Evolutionary conservation across 2,888 invertebrate genomes (phyloP), one percentile per base, ranked within the genome.

Genomic region (Pristionchus maxplancki): DNA sequence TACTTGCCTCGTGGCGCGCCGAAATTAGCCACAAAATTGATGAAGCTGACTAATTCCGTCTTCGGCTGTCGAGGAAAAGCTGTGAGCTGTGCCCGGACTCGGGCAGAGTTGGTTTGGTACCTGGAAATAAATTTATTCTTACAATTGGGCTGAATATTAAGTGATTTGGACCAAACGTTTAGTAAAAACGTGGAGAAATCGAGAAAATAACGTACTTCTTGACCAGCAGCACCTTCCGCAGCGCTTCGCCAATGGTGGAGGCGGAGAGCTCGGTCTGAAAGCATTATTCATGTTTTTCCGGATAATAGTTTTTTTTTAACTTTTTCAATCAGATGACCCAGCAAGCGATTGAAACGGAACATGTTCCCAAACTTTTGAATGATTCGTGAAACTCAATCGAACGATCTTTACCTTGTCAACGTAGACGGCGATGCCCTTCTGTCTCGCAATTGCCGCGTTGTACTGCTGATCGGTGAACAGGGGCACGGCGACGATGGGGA

Each of bases 381-480:
- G 28, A 17, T 4, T 71, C 3, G 34, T 37, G 34, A 71, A 37
- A 37, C 17, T 17, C 37, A 24, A 11, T 24, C 8, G 62, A 44
- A 44, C 34, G 4, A 78, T 11, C 40, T n/a, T 2, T 17, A 88
- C 88, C 62, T 88, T 88, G 28, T 88, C 88, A 15, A 88, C 81
- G 28, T 88, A 88, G 5, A 88, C 88, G 0, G 88, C 88, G 34
- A 88, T 88, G 13, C 88, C 78, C 78, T 44, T 50, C 58, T 48
- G 50, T 20, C 50, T 17, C 9, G 88, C 88, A 31, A 88, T 81
- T 4, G 78, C 81, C 5, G 88, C 20, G 20, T 88, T 88, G 88
- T 88, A 88, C 81, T 88, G 88, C 34, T 88, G 88, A 17, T 88
- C 88, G 28, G 88, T 88, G 88, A 88, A 88, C 3, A 88, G 62